Conservation (phyloP, 2,113 vertebrate genomes). For the Balaenoptera acutorostrata region DNA sequence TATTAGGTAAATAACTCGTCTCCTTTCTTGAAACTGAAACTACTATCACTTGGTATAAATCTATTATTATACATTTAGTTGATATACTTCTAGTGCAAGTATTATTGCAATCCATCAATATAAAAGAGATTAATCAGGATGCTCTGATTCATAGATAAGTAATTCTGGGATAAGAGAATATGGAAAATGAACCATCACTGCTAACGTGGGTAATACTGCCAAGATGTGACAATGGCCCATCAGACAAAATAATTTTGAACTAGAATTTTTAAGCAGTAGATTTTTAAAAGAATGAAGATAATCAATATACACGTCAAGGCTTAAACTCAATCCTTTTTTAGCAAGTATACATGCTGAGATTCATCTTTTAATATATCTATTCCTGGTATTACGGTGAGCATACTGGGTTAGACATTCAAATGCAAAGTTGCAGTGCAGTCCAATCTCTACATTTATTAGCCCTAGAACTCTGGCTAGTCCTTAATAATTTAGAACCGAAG, state of each 20-base stretch:
- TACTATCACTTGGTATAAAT: neutral
- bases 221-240: neutral
- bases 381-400: neutral
- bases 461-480: neutral
- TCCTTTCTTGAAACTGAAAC: neutral
- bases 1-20: neutral
- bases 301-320: neutral
- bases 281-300: neutral
- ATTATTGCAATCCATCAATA: neutral
- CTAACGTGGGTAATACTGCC: neutral
- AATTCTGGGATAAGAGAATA: conserved; percentile 9
- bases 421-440: neutral
- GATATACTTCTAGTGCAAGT: neutral
- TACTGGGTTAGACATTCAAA: neutral
- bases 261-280: neutral
- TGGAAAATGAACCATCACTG: neutral
- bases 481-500: neutral
- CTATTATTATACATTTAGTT: neutral
- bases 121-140: neutral
- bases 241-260: neutral
- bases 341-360: neutral
- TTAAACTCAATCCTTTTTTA: neutral
- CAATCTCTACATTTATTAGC: neutral
- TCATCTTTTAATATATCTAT: neutral
- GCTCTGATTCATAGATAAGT: neutral